Conservation (phyloP, 2,888 invertebrate species). For the Willowsia nigromaculata region DNA sequence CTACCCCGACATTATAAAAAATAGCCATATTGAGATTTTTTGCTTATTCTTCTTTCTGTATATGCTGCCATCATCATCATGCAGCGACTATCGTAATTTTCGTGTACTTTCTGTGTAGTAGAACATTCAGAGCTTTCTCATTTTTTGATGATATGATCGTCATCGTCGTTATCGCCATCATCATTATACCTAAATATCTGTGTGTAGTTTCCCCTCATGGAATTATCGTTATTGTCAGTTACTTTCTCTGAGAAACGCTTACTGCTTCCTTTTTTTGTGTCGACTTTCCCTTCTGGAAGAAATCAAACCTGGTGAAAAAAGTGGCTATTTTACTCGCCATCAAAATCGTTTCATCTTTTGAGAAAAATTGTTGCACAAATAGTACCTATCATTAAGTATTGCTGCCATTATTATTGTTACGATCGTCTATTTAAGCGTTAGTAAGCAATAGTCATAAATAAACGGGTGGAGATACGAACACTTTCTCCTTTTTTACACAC, state of each 20-base stretch:
- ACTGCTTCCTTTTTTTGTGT: neutral
- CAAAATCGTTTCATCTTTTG: no score
- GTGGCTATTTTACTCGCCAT: no score
- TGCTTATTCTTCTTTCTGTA: no score
- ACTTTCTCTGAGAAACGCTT: slow-evolving; percentile 47
- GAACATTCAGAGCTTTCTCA: neutral
- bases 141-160: neutral
- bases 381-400: neutral
- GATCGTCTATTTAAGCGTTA: neutral
- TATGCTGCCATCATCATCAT: no score
- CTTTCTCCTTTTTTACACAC: no score
- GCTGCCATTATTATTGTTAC: neutral
- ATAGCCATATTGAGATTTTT: no score
- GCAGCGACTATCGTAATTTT: no score
- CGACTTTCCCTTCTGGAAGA: neutral
- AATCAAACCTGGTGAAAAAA: no score
- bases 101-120: neutral
- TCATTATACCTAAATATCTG: slow-evolving; percentile 5
- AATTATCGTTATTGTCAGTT: slow-evolving; percentile 45
- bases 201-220: neutral
- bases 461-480: no score
- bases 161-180: neutral
- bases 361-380: neutral
- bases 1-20: no score
- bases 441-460: slow-evolving; percentile 13